Conservation (phyloP, 2,797 vertebrate species). For the Antrozous pallidus region DNA sequence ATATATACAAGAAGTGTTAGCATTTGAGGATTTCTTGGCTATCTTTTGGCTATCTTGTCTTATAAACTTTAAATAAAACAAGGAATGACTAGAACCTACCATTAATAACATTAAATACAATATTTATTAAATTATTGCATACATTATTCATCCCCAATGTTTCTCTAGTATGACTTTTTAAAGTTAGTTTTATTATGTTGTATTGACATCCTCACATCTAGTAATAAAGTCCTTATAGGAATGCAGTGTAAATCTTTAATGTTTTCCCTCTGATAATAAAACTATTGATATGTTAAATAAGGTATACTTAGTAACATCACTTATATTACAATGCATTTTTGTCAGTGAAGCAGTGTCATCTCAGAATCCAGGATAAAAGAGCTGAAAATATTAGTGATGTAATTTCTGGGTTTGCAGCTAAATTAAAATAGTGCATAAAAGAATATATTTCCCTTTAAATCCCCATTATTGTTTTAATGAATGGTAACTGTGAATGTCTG, state of each 20-base stretch:
- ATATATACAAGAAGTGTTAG: neutral
- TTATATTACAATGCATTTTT: neutral
- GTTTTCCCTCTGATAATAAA: neutral
- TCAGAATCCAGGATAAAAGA: neutral
- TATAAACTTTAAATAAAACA: neutral
- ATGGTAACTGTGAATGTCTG: neutral
- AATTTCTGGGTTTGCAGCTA: neutral
- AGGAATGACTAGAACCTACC: neutral
- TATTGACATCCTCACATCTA: neutral
- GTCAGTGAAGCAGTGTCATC: neutral
- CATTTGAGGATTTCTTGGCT: neutral
- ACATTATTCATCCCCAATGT: neutral
- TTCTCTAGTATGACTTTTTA: neutral
- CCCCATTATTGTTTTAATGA: neutral
- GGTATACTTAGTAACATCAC: neutral
- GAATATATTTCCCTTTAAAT: neutral
- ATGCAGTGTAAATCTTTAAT: neutral
- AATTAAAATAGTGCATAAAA: neutral
- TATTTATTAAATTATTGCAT: neutral
- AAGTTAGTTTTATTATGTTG: neutral
- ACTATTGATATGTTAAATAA: neutral
- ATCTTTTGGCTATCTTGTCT: neutral
- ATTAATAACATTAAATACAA: neutral
- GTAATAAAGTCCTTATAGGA: neutral
- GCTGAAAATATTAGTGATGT: neutral